Percentiles rank a stretch among this genome's conserved stretches.
Evolutionary conservation across 1,140 invertebrate genomes (phyloP).

Genomic region (Tetramorium alpestre): DNA sequence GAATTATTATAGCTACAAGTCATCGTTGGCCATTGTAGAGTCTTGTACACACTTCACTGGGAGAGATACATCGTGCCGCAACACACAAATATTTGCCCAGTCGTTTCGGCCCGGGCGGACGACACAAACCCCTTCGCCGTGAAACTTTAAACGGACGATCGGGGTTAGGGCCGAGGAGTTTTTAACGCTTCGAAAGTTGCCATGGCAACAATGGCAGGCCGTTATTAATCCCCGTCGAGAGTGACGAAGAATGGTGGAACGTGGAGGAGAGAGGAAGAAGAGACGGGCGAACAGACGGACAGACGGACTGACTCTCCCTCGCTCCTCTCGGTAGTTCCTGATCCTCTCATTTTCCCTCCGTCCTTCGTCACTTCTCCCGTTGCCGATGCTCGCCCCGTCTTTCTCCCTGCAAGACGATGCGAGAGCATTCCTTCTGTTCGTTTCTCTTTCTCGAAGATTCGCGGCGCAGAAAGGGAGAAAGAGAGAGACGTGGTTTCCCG

Average conservation of each 20-base stretch:
- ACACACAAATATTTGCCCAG: constrained; percentile 49
- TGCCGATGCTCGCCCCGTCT: constrained; percentile 27
- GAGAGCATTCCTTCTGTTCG: constrained; percentile 64
- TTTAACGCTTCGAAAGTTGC: constrained; percentile 76
- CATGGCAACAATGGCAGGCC: constrained; percentile 77
- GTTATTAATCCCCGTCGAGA: constrained; percentile 78
- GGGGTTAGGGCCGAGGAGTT: constrained; percentile 68
- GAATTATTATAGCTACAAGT: constrained; percentile 31
- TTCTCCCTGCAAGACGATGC: constrained; percentile 66
- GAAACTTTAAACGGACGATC: constrained; percentile 74
- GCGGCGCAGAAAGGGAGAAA: neutral
- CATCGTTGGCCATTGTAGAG: neutral
- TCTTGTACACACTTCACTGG: neutral
- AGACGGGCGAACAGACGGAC: constrained; percentile 50
- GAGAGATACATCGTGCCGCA: neutral
- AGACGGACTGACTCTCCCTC: constrained; percentile 58
- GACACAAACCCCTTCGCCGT: constrained; percentile 62
- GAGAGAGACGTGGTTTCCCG: constrained; percentile 18
- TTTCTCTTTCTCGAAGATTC: neutral
- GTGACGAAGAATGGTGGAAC: constrained; percentile 62
- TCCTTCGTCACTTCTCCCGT: constrained; percentile 13
- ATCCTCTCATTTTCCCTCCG: constrained; percentile 66
- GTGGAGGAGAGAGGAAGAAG: constrained; percentile 61
- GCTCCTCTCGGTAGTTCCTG: constrained; percentile 55
- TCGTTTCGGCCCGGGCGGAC: constrained; percentile 43